Base-by-base conservation (phyloP, 2,888 invertebrate species). In the Euplexia lucipara region DNA sequence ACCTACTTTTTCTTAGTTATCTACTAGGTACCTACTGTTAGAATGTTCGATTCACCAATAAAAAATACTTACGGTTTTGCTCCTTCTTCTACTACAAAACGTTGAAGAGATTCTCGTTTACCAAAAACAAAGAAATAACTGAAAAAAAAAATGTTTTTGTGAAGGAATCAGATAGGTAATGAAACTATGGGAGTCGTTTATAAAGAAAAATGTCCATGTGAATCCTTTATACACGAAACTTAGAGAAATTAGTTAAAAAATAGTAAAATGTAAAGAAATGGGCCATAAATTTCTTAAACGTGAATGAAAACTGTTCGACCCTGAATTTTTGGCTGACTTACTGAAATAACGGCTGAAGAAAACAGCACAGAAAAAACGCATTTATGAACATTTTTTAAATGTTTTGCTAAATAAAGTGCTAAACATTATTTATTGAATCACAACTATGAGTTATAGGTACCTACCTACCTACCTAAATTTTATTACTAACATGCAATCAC, bases 1-100 rank as follows among this genome's bases (percentile, higher is more conserved):
- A n/a, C n/a, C n/a, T n/a, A 16, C 34, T 57, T 2, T 22, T 22
- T 22, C 10, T 32, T n/a, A 7, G 12, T 20, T 30, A 35, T 6
- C 9, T 22, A 34, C n/a, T n/a, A n/a, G n/a, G n/a, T n/a, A n/a
- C n/a, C 12, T 22, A 53, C 18, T 58, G 12, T 9, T 22, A 14
- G 4, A 32, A 34, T 16, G 0, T 16, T 18, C 12, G n/a, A 14
- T 44, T 30, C 12, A 7, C 1, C 12, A 12, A 3, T 22, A 12
- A 37, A 10, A 20, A 35, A 37, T 48, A 79, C 85, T 10, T 78
- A 87, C 87, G 79, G 83, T 66, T 84, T 84, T 4, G 62, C 61
- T 1, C 75, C 79, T 1, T 79, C 78, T 64, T 86, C 82, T 18
- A 83, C 22, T 32, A 87, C 18, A 70, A 63, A 84, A 42, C 86